Base-by-base conservation (phyloP, 2,888 invertebrate species). In the Ormyrus rosae region DNA sequence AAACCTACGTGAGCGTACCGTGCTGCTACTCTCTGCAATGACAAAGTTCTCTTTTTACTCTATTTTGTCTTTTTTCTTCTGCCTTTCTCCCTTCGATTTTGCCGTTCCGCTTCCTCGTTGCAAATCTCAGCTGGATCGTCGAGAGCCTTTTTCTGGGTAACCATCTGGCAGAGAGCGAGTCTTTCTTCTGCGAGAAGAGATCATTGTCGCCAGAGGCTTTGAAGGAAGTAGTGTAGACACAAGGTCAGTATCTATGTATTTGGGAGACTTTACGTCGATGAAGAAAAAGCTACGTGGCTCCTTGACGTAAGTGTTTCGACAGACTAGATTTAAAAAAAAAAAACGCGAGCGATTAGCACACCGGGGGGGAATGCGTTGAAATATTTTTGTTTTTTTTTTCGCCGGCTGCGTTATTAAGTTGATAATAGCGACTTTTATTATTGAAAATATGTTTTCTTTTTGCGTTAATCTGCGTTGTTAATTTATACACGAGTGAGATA, bases 221-320 rank as follows among this genome's bases (percentile, higher is more conserved):
- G 13, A 46, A 45, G 58, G 50, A 50, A 55, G 11, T 70, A 58
- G 50, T 48, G 70, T 34, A 34, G 13, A 13, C 19, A 19, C 60
- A 70, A 70, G 70, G 70, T 70, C 46, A 70, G 70, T 70, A 70
- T 60, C 56, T 46, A 13, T 19, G 50, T 60, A 60, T 70, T 48
- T 48, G 13, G 13, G 13, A 9, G 70, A n/a, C 55, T 60, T 50
- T 50, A 11, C 19, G 58, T 60, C 48, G 58, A 46, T 56, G 58
- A 50, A 50, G 70, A 50, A 70, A 70, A 11, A 69, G 56, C n/a
- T 11, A 11, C 19, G 19, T 45, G 11, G 68, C 10, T 34, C 34
- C 56, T 69, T 56, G 46, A 56, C 68, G 69, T 58, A 55, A 56
- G 11, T n/a, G 58, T 70, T 58, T 48, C 56, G 58, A 70, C 56